These are phyloP conservation scores for Cecidostiba fungosa DNA, from an alignment of 2,888 invertebrate species.

Conservation along the genomic window DNA sequence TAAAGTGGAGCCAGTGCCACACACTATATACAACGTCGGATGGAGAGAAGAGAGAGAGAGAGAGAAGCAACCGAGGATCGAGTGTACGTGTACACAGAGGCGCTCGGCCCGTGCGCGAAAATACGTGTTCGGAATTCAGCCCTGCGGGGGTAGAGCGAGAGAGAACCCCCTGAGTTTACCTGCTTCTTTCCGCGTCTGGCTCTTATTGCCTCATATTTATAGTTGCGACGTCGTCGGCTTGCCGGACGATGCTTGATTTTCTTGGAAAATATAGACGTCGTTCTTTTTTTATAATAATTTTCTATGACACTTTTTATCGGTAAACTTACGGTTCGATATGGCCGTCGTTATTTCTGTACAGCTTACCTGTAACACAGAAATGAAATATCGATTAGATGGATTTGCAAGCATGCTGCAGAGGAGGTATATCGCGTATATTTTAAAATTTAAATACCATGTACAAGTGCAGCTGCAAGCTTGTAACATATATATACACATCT, in stretches of 20 bases:
- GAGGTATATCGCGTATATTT: background rate
- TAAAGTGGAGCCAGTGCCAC: background rate
- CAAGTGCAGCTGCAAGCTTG: background rate
- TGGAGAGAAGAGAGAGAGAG: background rate
- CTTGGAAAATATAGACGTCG: no score
- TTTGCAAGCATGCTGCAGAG: no score
- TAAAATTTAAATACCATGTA: background rate
- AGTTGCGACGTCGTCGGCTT: conserved; percentile 25
- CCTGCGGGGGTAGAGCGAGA: background rate
- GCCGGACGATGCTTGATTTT: conserved; percentile 35
- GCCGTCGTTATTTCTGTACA: background rate
- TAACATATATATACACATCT: background rate
- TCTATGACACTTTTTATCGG: background rate
- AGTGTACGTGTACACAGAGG: conserved; percentile 27
- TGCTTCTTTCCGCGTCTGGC: conserved; percentile 39
- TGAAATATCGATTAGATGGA: background rate
- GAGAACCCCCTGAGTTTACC: conserved; percentile 27
- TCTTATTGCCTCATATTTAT: conserved; percentile 53
- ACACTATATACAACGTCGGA: background rate
- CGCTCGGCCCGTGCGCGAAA: background rate
- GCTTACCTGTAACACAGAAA: conserved; percentile 3
- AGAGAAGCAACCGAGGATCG: background rate
- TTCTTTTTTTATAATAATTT: no score
- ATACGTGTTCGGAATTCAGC: conserved; percentile 56
- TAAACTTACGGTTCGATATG: background rate